Percentiles rank a stretch among this genome's conserved stretches.
These are phyloP conservation scores for Gryllus longicercus DNA, from an alignment of 2,888 invertebrate genomes.

Conservation along the genomic window DNA sequence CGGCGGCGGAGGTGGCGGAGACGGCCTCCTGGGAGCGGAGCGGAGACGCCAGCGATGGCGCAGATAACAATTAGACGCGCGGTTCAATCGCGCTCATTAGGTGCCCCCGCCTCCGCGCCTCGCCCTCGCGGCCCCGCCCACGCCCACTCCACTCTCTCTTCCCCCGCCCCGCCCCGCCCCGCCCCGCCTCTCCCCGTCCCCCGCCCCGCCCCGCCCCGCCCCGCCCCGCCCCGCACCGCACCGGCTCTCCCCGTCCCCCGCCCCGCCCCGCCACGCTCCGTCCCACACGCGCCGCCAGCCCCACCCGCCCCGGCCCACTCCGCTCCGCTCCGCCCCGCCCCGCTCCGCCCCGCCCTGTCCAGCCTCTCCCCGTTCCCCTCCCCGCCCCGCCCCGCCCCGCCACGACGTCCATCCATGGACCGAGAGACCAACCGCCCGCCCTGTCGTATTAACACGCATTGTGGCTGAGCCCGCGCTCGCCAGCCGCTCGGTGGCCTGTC, in stretches of 20 bases:
- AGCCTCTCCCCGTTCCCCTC: too few species aligned
- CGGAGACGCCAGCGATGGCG: neutral
- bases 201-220: neutral
- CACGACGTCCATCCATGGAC: neutral
- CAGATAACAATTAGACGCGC: constrained; percentile 17
- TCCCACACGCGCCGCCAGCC: neutral
- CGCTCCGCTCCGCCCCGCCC: too few species aligned
- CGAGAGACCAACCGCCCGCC: neutral
- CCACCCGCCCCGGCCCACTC: too few species aligned
- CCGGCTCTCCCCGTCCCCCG: too few species aligned
- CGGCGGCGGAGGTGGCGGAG: neutral
- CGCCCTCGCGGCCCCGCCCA: neutral
- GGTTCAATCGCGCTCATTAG: neutral
- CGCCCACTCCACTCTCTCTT: neutral
- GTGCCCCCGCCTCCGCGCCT: neutral
- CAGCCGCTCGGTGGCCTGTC: neutral
- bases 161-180: neutral
- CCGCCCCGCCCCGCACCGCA: too few species aligned
- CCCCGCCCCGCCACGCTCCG: neutral
- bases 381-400: neutral
- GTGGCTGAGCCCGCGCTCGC: neutral
- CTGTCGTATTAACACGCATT: neutral
- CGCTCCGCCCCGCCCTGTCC: too few species aligned
- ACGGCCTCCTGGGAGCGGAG: neutral
- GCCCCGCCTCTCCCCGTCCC: neutral